Conservation (phyloP, 1,140 invertebrate genomes). For the Tetragonula clypearis region DNA sequence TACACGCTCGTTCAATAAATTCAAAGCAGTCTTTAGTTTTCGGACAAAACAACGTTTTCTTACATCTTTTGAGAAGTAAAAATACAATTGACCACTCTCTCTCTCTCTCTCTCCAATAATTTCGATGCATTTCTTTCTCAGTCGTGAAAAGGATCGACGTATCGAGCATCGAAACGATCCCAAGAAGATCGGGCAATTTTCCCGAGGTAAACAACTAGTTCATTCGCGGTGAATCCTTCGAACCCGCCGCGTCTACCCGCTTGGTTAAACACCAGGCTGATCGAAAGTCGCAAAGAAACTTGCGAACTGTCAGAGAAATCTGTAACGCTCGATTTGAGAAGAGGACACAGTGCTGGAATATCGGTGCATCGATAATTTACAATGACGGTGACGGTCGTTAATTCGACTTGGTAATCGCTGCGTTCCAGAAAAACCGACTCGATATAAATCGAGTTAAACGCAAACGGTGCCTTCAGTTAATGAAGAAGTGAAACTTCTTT, state of each 20-base stretch:
- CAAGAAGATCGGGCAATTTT: neutral
- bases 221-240: conserved; percentile 17
- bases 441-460: neutral
- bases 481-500: too few species aligned
- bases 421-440: neutral
- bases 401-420: neutral
- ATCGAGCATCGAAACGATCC: neutral
- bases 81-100: neutral
- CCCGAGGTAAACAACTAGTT: neutral
- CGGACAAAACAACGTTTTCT: too few species aligned
- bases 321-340: conserved; percentile 17
- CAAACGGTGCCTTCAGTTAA: neutral
- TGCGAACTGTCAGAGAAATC: neutral
- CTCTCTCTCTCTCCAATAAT: neutral
- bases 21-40: too few species aligned
- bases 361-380: neutral
- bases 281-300: neutral
- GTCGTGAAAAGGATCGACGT: too few species aligned
- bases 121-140: neutral
- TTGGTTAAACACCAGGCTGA: conserved; percentile 30
- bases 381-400: neutral
- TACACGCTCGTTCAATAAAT: too few species aligned
- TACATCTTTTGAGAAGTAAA: too few species aligned
- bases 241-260: neutral
- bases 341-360: neutral